Evolutionary conservation across 2,888 invertebrate genomes (phyloP).

Genomic region (Ochropleura plecta): DNA sequence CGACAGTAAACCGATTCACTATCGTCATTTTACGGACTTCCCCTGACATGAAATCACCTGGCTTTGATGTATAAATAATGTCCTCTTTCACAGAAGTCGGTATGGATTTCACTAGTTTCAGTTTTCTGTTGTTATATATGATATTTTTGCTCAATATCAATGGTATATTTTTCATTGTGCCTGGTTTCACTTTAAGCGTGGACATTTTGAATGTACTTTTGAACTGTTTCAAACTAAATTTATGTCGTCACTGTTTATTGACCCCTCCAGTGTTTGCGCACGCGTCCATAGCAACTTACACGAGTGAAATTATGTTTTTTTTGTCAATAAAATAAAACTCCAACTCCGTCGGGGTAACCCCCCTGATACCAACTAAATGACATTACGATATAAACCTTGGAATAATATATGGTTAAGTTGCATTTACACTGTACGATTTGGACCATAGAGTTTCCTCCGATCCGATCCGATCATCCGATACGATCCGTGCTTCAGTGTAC

Average conservation of each 20-base stretch:
- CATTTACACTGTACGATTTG: slow-evolving; percentile 47
- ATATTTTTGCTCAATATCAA: slow-evolving; percentile 54
- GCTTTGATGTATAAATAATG: slow-evolving; percentile 51
- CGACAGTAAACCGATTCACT: slow-evolving; percentile 70
- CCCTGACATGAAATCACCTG: slow-evolving; percentile 75
- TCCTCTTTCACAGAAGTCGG: slow-evolving; percentile 48
- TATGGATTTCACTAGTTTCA: slow-evolving; percentile 48
- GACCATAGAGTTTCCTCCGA: background rate
- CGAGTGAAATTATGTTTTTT: slow-evolving; percentile 34
- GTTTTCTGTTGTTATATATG: slow-evolving; percentile 42
- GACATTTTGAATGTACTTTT: slow-evolving; percentile 52
- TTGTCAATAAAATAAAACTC: slow-evolving; percentile 18
- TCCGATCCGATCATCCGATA: background rate
- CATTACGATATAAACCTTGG: background rate
- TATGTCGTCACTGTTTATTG: slow-evolving; percentile 36
- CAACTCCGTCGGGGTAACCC: slow-evolving; percentile 54
- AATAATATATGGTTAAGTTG: background rate
- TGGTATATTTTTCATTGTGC: slow-evolving; percentile 55
- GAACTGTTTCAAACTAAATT: slow-evolving; percentile 3
- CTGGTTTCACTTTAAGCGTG: slow-evolving; percentile 42
- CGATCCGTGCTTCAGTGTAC: background rate
- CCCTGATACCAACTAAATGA: slow-evolving; percentile 32
- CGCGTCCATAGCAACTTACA: background rate
- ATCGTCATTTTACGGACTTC: slow-evolving; percentile 74
- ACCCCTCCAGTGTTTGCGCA: background rate